Evolutionary conservation across 2,797 vertebrate genomes (phyloP), one percentile per base, ranked within the genome.

Genomic region (Triplophysa yarkandensis): DNA sequence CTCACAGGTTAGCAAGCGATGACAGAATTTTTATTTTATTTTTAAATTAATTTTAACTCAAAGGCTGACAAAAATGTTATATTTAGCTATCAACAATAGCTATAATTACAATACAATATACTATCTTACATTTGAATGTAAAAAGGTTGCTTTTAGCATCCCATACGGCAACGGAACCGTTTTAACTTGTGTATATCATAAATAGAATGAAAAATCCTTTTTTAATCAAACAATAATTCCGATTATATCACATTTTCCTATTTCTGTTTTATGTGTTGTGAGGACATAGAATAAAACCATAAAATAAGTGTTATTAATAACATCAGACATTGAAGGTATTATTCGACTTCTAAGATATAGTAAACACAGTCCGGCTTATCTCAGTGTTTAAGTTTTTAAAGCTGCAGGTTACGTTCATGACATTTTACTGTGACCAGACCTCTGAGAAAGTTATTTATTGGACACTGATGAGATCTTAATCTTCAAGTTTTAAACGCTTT

Each of bases 401-500:
- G 28, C 27, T 54, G 16, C 30, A 71, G n/a, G 30, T 58, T 36
- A 25, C 19, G 46, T 55, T 39, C 19, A 11, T 44, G 27, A 34
- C 48, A 30, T 65, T 27, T 66, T 57, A 23, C 63, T 46, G 50
- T 46, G 36, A 55, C 27, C 62, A 57, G 62, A 66, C 23, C 39
- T 25, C 54, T 60, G 43, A 50, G 41, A 48, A 52, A 8, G 46
- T 62, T 32, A 65, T 58, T 66, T 74, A 58, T 55, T 66, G 30
- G 52, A 41, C 63, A 66, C 71, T 46, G 50, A 64, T 55, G 61
- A 30, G 34, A 66, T 46, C 28, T 52, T 50, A 58, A 79, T 79
- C 74, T 71, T 11, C 27, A 50, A 28, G 28, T 67, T 67, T 77
- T 54, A 71, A 79, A 68, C 63, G n/a, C 67, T 77, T 71, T 39